These are phyloP conservation scores for Phrynosoma blainvillii DNA, from an alignment of 2,113 vertebrate genomes.

Conservation along the genomic window DNA sequence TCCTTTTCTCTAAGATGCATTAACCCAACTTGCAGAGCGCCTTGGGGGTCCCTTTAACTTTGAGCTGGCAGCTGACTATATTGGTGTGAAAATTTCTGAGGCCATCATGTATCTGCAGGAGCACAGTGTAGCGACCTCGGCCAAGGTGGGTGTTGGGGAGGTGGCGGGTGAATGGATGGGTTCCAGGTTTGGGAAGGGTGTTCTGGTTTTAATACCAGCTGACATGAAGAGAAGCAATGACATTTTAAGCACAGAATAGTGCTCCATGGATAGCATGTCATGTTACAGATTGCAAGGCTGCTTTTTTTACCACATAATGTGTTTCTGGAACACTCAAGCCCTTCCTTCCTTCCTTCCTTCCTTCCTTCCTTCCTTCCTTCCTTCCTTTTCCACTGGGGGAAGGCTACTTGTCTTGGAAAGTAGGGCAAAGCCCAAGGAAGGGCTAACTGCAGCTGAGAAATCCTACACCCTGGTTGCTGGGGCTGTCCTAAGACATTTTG, in stretches of 20 bases:
- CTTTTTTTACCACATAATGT: not conserved
- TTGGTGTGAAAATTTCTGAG: constrained; percentile 88
- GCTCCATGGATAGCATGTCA: not conserved
- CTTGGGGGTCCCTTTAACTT: constrained; percentile 88
- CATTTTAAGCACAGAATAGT: not conserved
- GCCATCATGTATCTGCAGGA: constrained; percentile 90
- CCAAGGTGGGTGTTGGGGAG: constrained; percentile 74
- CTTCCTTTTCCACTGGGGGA: not conserved
- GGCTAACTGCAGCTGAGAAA: too few species aligned
- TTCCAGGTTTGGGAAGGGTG: not conserved
- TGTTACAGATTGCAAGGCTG: not conserved
- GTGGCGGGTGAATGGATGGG: not conserved
- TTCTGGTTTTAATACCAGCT: not conserved
- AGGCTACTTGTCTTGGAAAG: too few species aligned
- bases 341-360: too few species aligned
- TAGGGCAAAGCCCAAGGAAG: too few species aligned
- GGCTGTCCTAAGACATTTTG: too few species aligned
- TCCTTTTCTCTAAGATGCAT: constrained; percentile 74
- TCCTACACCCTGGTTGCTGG: too few species aligned
- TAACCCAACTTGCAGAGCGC: constrained; percentile 85
- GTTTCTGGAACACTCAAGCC: not conserved
- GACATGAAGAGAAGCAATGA: not conserved
- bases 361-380: not conserved
- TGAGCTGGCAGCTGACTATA: constrained; percentile 85
- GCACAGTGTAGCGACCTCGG: constrained; percentile 83